Base-by-base conservation (phyloP, 92 coral and sea anemone species). In the Chrysogorgia sp. region DNA sequence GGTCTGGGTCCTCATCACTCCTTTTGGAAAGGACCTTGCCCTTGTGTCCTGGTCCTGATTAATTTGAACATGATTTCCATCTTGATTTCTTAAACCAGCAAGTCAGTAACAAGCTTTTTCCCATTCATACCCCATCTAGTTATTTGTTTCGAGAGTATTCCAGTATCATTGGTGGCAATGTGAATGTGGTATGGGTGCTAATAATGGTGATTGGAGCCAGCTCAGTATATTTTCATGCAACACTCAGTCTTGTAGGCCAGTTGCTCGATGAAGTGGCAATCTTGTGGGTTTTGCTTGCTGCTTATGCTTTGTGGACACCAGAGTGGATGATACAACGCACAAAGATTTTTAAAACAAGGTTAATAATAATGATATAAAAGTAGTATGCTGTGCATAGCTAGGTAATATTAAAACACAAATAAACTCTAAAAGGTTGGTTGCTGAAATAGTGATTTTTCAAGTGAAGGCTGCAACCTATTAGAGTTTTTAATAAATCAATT, bases 221-320 rank as follows among this genome's bases (percentile, higher is more conserved):
- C 58, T 93, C 98, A 7, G 98, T 97, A 0, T 93, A 93, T 77
- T 93, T 93, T 37, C 98, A 93, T 65, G 98, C 98, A 9, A 93
- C 98, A 0, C 93, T 93, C 24, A 93, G 98, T 60, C 81, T 93
- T 40, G 98, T 93, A 48, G 98, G 98, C 0, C 98, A 93, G 71
- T 76, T 93, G 56, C 83, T 93, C 7, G 98, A 93, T 31, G 98
- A 93, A 79, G 81, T 93, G 2, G 96, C 98, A 26, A 93, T 93
- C 57, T 68, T 93, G 88, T 93, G 98, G 98, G 92, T 90, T 12
- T 32, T 91, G 40, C 89, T 89, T 86, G 86, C 92, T 0, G 98
- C 93, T 10, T 89, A 91, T 76, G 97, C 93, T 10, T 55, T 93
- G 31, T 93, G 98, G 98, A 93, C 97, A 9, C 98, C 98, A 1